A percentile compares a stretch with the other conserved stretches of the same genome.
These are phyloP conservation scores for Microcebus ravelobensis DNA, from an alignment of 2,113 vertebrate species.

Conservation along the genomic window DNA sequence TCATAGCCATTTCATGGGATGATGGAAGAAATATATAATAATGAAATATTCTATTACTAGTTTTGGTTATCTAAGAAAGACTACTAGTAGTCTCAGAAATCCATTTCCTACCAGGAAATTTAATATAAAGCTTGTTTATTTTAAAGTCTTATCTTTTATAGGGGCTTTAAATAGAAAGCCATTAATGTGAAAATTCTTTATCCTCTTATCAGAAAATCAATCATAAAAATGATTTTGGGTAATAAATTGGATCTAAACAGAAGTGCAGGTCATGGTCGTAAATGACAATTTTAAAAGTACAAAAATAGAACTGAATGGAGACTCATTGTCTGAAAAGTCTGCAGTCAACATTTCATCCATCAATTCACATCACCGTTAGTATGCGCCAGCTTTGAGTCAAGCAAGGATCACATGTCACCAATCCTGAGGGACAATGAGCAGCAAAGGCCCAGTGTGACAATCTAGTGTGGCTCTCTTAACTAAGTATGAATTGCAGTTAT, in stretches of 20 bases:
- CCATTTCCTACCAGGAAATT: constrained; percentile 18
- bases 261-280: not conserved
- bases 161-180: constrained; percentile 33
- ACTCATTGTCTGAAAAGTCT: not conserved
- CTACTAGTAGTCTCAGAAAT: constrained; percentile 25
- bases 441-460: not conserved
- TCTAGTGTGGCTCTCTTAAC: not conserved
- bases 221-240: constrained; percentile 46
- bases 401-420: not conserved
- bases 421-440: not conserved
- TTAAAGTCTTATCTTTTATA: not conserved
- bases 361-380: not conserved
- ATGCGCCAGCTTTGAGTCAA: not conserved
- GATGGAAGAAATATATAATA: not conserved
- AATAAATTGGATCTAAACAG: constrained; percentile 45
- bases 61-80: not conserved
- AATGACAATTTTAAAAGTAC: not conserved
- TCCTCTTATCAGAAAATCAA: constrained; percentile 50
- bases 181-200: constrained; percentile 29
- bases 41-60: not conserved
- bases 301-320: not conserved
- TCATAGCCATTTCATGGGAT: not conserved
- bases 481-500: not conserved
- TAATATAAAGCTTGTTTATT: not conserved
- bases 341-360: not conserved